Evolutionary conservation across 2,113 vertebrate genomes (phyloP), one percentile per base, ranked within the genome.

Genomic region (Nothocercus nigrocapillus): DNA sequence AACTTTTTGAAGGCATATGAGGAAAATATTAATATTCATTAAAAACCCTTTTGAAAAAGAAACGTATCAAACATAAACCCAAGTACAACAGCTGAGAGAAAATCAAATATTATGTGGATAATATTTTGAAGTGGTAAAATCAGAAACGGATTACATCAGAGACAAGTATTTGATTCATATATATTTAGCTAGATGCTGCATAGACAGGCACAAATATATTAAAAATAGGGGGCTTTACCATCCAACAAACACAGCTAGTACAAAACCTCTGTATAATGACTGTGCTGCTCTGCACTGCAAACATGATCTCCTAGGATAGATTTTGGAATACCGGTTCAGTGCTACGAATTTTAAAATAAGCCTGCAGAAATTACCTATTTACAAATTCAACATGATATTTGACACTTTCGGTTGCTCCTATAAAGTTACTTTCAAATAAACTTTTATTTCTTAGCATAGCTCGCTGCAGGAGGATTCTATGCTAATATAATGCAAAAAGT

Each of bases 401-500:
- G 21, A 38, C 7, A 27, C 22, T 54, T 85, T 70, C 51, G 74
- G 51, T 74, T 85, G 45, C 18, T 80, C 64, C 51, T 85, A 9
- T 42, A 17, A 62, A 21, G 67, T 47, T 85, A 89, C 84, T 67
- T 88, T 89, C 1, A 0, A 53, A 69, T 82, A 69, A 76, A 94
- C 7, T 34, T 76, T 67, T 32, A 49, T 82, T 89, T 69, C 49
- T 62, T 49, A 32, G 56, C 66, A 19, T 1, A 69, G 13, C 36
- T 93, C 34, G 20, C 67, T 88, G 30, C 14, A 56, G 81, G 76
- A 95, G 47, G 83, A 74, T 51, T 89, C 75, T 21, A 9, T 90
- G 47, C 79, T 95, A 90, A 93, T 96, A 70, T 93, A 84, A 94
- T 89, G 51, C 80, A 72, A 85, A 81, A 82, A 88, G 62, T 90